Conservation (phyloP, 2,113 vertebrate species). For the Passer montanus region DNA sequence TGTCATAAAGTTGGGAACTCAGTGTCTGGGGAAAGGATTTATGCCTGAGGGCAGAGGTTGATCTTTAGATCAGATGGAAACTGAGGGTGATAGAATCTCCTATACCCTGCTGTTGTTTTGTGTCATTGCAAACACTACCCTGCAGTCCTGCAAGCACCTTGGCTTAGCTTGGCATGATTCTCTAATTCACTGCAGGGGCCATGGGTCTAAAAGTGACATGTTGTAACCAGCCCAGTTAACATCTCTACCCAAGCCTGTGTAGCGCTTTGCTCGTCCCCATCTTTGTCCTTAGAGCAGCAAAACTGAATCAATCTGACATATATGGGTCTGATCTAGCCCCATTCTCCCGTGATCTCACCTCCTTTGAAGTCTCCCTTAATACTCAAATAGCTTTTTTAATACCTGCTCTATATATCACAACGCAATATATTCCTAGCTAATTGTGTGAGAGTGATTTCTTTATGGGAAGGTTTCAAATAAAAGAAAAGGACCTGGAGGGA, state of each 20-base stretch:
- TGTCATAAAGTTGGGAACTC: not conserved
- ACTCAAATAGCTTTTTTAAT: slow-evolving; percentile 41
- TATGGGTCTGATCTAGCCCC: not conserved
- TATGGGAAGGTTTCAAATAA: not conserved
- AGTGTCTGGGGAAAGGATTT: not conserved
- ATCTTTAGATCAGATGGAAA: not conserved
- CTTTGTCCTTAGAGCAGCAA: not conserved
- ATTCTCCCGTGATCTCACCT: slow-evolving; percentile 32
- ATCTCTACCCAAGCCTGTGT: not conserved
- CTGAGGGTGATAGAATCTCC: accelerated
- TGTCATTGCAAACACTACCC: not conserved
- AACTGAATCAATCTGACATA: not conserved
- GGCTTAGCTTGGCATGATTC: not conserved
- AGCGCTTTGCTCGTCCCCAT: not conserved
- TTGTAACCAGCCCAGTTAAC: not conserved
- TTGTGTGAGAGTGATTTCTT: not conserved
- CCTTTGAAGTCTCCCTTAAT: not conserved
- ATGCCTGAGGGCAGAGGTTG: not conserved
- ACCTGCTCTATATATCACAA: slow-evolving; percentile 27
- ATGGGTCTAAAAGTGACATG: not conserved
- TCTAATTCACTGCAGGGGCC: not conserved
- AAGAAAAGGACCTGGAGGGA: not conserved
- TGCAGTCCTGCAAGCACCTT: not conserved
- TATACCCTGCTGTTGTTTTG: accelerated
- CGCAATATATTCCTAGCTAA: slow-evolving; percentile 11